phyloP scores from a whole-genome alignment of 1,140 invertebrate genomes.

The Mya arenaria region DNA sequence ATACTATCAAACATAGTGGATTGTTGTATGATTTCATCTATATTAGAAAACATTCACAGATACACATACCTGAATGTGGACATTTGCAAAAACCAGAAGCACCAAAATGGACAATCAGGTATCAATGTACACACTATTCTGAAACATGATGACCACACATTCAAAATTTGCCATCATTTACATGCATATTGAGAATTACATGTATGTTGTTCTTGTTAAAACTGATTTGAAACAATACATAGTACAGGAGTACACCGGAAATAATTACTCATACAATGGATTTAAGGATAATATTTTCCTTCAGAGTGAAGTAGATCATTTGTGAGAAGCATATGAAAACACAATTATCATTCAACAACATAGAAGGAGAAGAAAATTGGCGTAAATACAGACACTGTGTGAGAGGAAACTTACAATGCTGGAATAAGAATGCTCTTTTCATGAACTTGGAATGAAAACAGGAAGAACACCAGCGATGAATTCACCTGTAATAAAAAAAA shows the following conservation, averaged over 20 bases:
- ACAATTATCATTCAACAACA: neutral
- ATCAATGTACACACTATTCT: slow-evolving; percentile 88
- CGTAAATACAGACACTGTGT: neutral
- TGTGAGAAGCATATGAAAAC: neutral
- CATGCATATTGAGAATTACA: too few species aligned
- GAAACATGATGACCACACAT: too few species aligned
- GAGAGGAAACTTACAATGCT: slow-evolving; percentile 84
- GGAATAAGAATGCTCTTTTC: slow-evolving; percentile 98
- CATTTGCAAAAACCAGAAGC: slow-evolving; percentile 93
- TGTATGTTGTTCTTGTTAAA: too few species aligned
- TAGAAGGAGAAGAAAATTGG: neutral
- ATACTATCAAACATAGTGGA: too few species aligned
- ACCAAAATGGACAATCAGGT: slow-evolving; percentile 87
- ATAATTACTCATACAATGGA: too few species aligned
- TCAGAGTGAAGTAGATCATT: neutral
- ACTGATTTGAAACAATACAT: too few species aligned
- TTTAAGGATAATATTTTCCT: neutral
- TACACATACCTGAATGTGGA: slow-evolving; percentile 83
- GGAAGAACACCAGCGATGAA: slow-evolving; percentile 94
- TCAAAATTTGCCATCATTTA: too few species aligned
- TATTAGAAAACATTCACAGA: too few species aligned
- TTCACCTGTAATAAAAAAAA: slow-evolving; percentile 84
- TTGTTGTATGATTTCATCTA: too few species aligned
- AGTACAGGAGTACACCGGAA: neutral
- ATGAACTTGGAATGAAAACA: slow-evolving; percentile 99